Conservation (phyloP, 2,888 invertebrate species). For the Augiades crinisus region DNA sequence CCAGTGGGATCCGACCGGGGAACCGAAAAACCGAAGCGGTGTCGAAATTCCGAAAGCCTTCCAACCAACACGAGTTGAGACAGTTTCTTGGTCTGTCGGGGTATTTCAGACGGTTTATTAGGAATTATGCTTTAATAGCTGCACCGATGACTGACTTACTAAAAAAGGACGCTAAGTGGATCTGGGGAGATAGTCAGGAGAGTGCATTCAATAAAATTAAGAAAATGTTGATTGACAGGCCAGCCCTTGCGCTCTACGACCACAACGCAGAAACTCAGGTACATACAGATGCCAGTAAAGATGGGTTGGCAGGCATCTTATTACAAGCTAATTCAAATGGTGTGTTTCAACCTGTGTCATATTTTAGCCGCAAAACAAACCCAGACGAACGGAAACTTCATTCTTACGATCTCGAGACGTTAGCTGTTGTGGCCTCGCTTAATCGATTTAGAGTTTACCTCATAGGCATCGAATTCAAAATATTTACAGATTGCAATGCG, state of each 20-base stretch:
- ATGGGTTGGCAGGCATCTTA: neutral
- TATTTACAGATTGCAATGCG: conserved; percentile 34
- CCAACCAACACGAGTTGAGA: conserved; percentile 34
- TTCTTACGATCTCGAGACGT: conserved; percentile 30
- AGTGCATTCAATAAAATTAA: neutral
- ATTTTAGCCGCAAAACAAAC: conserved; percentile 29
- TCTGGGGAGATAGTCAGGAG: conserved; percentile 5
- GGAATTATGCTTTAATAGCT: conserved; percentile 29
- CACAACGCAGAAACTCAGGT: neutral
- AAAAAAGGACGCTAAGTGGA: conserved; percentile 18
- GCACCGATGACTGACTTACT: conserved; percentile 29
- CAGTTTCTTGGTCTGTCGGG: conserved; percentile 39
- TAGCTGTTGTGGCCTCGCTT: conserved; percentile 31
- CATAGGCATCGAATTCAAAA: conserved; percentile 28
- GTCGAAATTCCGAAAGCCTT: conserved; percentile 32
- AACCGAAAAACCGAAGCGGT: conserved; percentile 33
- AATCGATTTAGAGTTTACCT: conserved; percentile 33
- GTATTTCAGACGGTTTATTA: conserved; percentile 32
- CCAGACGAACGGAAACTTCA: conserved; percentile 18
- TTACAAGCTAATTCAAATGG: neutral
- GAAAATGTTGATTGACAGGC: neutral
- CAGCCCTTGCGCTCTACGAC: neutral
- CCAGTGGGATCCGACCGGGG: conserved; percentile 34
- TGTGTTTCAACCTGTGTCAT: neutral
- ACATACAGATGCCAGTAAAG: neutral